Base-by-base conservation (phyloP, 2,888 invertebrate genomes). In the Dryomyza anilis region DNA sequence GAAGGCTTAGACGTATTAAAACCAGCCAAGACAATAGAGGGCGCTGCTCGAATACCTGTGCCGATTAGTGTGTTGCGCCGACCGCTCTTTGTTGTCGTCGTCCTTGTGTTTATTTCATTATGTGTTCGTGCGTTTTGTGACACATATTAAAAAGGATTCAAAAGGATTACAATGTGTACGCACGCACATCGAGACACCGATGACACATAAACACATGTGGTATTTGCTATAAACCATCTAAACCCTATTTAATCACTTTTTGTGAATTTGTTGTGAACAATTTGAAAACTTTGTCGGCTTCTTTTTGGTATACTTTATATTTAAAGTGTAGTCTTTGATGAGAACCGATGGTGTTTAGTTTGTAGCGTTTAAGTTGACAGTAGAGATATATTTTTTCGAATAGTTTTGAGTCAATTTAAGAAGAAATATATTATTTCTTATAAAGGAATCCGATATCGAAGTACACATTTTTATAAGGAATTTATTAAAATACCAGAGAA, bases 121-220 rank as follows among this genome's bases (percentile, higher is more conserved):
- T 25, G 33, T 14, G 36, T 33, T 8, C 8, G 29, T 21, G 27
- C 23, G 29, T 33, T 23, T 50, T 48, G 29, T 48, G 59, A 48
- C 50, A 60, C 59, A 60, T 33, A 48, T 60, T 48, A 48, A 33
- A 60, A 59, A 60, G 59, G 59, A 60, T 60, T 48, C 33, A 12
- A 60, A 60, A 60, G 59, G 48, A 60, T 60, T 60, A 60, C 48
- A 43, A 57, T 25, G 3, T n/a, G n/a, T n/a, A n/a, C n/a, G n/a
- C n/a, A n/a, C n/a, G n/a, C n/a, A n/a, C n/a, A n/a, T n/a, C n/a
- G n/a, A n/a, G n/a, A n/a, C n/a, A n/a, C n/a, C n/a, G n/a, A n/a
- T n/a, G n/a, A n/a, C n/a, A n/a, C n/a, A n/a, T n/a, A n/a, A n/a
- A n/a, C n/a, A n/a, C n/a, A n/a, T n/a, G n/a, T n/a, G n/a, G n/a